A percentile compares a stretch with the other conserved stretches of the same genome.
Evolutionary conservation across 2,797 vertebrate species (phyloP).

Genomic region (Periophthalmus magnuspinnatus): DNA sequence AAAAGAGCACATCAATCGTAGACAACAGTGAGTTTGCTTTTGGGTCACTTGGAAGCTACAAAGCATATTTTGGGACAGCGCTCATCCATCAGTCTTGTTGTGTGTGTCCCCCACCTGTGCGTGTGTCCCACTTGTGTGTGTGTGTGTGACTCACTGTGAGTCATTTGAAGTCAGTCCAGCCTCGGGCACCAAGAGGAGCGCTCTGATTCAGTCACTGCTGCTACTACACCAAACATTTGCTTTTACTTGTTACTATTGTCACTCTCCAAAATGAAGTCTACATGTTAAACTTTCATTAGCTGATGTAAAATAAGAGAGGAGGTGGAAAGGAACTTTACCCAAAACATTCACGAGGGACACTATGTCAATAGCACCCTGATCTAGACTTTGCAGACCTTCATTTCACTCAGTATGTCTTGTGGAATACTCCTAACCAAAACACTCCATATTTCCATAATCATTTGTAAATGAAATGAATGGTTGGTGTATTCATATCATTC

Average conservation of each 20-base stretch:
- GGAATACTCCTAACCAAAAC: background rate
- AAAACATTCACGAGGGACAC: background rate
- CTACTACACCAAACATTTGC: slow-evolving; percentile 21
- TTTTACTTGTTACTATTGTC: slow-evolving; percentile 7
- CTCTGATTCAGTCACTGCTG: slow-evolving; percentile 54
- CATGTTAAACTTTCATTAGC: background rate
- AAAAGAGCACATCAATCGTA: slow-evolving; percentile 24
- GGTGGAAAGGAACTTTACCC: background rate
- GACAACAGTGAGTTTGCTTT: slow-evolving; percentile 34
- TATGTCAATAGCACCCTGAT: background rate
- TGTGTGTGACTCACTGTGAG: slow-evolving; percentile 55
- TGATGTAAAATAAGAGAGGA: background rate
- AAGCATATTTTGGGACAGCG: slow-evolving; percentile 29
- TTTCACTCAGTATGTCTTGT: background rate
- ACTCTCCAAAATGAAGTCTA: background rate
- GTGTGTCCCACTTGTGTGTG: slow-evolving; percentile 7
- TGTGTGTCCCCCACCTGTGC: slow-evolving; percentile 6
- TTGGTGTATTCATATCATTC: no score
- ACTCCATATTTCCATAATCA: background rate
- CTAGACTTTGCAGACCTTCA: background rate
- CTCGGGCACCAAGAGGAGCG: slow-evolving; percentile 34
- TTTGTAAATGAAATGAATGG: background rate
- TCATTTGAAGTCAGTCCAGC: slow-evolving; percentile 65
- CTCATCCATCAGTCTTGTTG: slow-evolving; percentile 31
- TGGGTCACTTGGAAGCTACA: slow-evolving; percentile 32